Evolutionary conservation across 2,888 invertebrate genomes (phyloP).

Genomic region (Heliconius hortense): DNA sequence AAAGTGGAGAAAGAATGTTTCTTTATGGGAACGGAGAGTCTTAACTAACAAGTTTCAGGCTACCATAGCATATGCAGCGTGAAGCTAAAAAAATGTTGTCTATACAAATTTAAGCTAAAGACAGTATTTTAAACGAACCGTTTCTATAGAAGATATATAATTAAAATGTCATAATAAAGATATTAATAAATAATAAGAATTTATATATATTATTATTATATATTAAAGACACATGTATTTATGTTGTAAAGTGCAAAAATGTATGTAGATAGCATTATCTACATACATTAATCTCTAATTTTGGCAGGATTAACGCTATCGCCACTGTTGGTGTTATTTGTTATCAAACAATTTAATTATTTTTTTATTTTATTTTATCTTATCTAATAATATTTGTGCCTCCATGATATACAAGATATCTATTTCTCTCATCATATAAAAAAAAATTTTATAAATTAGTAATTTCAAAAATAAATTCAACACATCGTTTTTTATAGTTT

Average conservation of each 20-base stretch:
- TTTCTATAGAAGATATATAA: too few relatives aligned
- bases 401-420: not conserved
- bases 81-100: not conserved
- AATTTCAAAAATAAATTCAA: too few relatives aligned
- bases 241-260: too few relatives aligned
- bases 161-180: not conserved
- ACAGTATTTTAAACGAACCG: too few relatives aligned
- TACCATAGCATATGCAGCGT: not conserved
- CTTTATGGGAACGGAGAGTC: not conserved
- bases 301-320: not conserved
- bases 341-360: not conserved
- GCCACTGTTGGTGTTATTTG: not conserved
- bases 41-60: not conserved
- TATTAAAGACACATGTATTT: too few relatives aligned
- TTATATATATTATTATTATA: too few relatives aligned
- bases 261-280: not conserved
- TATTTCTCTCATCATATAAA: not conserved
- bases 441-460: too few relatives aligned
- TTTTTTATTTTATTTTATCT: not conserved
- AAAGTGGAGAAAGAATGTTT: not conserved
- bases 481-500: too few relatives aligned
- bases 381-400: not conserved
- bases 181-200: not conserved
- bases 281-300: not conserved
- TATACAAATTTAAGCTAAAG: too few relatives aligned